These are phyloP conservation scores for Pocillopora grandis DNA, from an alignment of 92 coral and sea anemone genomes.

Conservation along the genomic window DNA sequence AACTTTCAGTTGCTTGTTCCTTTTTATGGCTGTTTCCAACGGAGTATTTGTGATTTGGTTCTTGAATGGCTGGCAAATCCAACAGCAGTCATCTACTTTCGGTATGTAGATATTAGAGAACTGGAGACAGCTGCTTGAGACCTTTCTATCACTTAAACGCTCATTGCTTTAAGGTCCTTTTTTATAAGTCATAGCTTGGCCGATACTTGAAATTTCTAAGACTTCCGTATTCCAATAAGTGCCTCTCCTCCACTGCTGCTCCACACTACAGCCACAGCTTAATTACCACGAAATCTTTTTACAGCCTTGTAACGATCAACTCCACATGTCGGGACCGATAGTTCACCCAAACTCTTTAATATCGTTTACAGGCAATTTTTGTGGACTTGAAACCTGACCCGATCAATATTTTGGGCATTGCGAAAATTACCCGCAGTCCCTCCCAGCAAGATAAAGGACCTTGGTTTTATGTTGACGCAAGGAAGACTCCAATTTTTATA, in stretches of 20 bases:
- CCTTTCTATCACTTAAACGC: too few species aligned
- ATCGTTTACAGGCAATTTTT: slow-evolving; percentile 50
- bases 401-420: slow-evolving; percentile 55
- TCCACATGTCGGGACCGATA: neutral
- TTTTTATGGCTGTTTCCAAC: neutral
- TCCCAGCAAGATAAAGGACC: slow-evolving; percentile 68
- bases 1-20: neutral
- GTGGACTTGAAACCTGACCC: slow-evolving; percentile 86
- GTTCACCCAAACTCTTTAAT: neutral
- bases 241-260: too few species aligned
- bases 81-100: too few species aligned
- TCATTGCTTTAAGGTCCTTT: too few species aligned
- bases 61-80: too few species aligned
- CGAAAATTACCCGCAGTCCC: slow-evolving; percentile 81
- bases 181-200: too few species aligned
- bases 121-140: too few species aligned
- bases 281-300: too few species aligned
- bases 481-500: slow-evolving; percentile 71
- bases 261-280: too few species aligned
- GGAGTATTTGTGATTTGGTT: neutral
- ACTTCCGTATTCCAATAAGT: too few species aligned
- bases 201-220: too few species aligned
- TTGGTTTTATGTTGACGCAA: slow-evolving; percentile 76
- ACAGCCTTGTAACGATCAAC: neutral
- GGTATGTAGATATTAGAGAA: too few species aligned